These are phyloP conservation scores for Catagonus wagneri DNA, from an alignment of 2,113 vertebrate species.

Conservation along the genomic window DNA sequence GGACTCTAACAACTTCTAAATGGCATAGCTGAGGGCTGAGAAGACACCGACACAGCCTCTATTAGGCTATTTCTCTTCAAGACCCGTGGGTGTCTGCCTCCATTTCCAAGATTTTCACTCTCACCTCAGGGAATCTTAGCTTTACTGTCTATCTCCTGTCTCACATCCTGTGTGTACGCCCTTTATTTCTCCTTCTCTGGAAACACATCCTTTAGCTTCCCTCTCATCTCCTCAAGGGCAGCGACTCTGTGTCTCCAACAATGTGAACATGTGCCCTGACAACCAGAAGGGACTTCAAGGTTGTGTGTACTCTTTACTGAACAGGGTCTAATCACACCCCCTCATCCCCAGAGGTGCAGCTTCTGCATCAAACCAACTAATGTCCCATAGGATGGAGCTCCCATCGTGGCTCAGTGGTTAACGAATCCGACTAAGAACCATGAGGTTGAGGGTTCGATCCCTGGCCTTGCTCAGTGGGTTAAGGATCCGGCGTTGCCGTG, in stretches of 20 bases:
- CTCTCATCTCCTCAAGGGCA: neutral
- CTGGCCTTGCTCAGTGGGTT: too few species aligned
- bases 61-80: neutral
- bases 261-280: neutral
- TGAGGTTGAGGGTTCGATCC: too few species aligned
- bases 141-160: neutral
- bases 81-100: neutral
- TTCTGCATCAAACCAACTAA: neutral
- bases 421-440: too few species aligned
- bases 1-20: neutral
- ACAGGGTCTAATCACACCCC: neutral
- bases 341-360: neutral
- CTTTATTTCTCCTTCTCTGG: neutral
- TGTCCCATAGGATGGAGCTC: neutral
- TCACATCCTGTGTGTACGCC: neutral
- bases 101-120: constrained; percentile 3
- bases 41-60: neutral
- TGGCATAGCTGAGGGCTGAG: neutral
- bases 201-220: neutral
- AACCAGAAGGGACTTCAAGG: neutral
- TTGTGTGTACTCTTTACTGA: neutral
- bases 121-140: neutral
- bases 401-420: too few species aligned
- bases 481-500: too few species aligned
- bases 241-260: neutral